These are phyloP conservation scores for Habroteleia sp. DNA, from an alignment of 2,888 invertebrate genomes.

Conservation along the genomic window DNA sequence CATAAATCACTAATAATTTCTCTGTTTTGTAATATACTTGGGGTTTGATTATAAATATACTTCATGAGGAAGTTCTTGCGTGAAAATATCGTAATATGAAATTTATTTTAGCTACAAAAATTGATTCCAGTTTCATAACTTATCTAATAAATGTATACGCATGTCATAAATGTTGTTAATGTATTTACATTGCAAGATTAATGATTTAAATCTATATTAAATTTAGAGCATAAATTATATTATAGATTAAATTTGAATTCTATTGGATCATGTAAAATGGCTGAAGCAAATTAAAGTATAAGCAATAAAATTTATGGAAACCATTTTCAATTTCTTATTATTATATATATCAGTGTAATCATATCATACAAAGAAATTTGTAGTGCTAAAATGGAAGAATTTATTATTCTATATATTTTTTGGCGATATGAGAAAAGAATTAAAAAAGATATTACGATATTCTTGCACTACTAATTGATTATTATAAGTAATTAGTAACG, in stretches of 20 bases:
- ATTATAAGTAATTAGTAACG: too few species aligned
- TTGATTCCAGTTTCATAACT: conserved; percentile 1
- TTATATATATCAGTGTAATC: conserved; percentile 4
- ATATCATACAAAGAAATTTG: conserved; percentile 7
- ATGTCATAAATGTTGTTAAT: conserved; percentile 19
- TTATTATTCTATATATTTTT: too few species aligned
- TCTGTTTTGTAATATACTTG: too few species aligned
- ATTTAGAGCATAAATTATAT: conserved; percentile 28
- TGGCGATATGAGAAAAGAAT: too few species aligned
- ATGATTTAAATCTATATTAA: conserved; percentile 23
- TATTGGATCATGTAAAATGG: conserved; percentile 13
- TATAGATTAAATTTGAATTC: conserved; percentile 35
- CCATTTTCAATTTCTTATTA: too few species aligned
- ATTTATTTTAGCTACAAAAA: conserved; percentile 5
- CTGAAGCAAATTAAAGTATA: conserved; percentile 7
- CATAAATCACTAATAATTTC: too few species aligned
- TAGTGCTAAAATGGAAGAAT: background rate
- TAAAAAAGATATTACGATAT: too few species aligned
- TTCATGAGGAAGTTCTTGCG: background rate
- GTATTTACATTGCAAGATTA: conserved; percentile 26
- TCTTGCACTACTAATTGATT: too few species aligned
- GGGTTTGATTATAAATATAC: background rate
- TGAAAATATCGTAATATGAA: background rate
- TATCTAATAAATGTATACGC: conserved; percentile 26
- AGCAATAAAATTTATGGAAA: conserved; percentile 22